Percentiles rank a stretch among this genome's conserved stretches.
Conservation (phyloP, 1,140 invertebrate genomes). For the Euwallacea fornicatus region DNA sequence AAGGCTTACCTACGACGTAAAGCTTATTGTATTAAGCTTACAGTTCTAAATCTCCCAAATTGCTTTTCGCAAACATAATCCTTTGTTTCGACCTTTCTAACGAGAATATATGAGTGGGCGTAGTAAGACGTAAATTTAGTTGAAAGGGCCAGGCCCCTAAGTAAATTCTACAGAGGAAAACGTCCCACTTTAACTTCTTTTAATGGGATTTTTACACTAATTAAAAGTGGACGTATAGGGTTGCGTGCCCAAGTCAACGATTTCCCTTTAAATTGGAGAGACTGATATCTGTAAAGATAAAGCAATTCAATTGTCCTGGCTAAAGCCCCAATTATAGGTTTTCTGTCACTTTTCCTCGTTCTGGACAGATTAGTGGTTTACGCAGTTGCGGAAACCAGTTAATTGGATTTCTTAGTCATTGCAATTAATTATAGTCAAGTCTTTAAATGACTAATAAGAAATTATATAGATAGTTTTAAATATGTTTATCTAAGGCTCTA, state of each 20-base stretch:
- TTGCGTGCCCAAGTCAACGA: too few species aligned
- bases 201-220: too few species aligned
- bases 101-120: conserved; percentile 3
- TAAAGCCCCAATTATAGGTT: conserved; percentile 30
- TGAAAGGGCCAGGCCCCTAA: neutral
- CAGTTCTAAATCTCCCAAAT: conserved; percentile 5
- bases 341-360: conserved; percentile 24
- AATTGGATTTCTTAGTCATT: neutral
- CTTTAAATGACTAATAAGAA: too few species aligned
- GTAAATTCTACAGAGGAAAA: neutral
- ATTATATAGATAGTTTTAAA: too few species aligned
- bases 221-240: too few species aligned
- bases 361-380: conserved; percentile 14
- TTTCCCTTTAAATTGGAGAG: conserved; percentile 6
- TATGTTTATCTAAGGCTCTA: too few species aligned
- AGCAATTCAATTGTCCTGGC: conserved; percentile 22
- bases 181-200: neutral
- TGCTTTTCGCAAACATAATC: conserved; percentile 8
- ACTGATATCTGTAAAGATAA: conserved; percentile 23
- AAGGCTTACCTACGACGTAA: neutral
- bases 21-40: conserved; percentile 1
- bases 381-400: conserved; percentile 16
- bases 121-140: conserved; percentile 6
- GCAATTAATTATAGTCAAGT: neutral
- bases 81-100: conserved; percentile 11